phyloP scores from a whole-genome alignment of 2,888 invertebrate genomes.

The Crossocerus cetratus region DNA sequence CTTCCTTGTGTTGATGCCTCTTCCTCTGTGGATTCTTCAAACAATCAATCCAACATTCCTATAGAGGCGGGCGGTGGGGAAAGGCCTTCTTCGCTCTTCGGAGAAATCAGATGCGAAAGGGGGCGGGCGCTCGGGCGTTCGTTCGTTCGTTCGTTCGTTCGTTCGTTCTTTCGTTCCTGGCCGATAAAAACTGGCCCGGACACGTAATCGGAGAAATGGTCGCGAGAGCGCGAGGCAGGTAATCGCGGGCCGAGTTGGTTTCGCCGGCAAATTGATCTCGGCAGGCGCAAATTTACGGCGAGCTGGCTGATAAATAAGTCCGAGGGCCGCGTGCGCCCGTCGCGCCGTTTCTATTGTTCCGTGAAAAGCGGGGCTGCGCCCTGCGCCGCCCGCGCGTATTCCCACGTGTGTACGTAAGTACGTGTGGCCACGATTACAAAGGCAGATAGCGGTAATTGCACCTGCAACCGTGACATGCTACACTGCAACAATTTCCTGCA shows the following conservation, averaged over 20 bases:
- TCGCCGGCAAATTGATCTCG: constrained; percentile 57
- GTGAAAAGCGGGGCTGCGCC: constrained; percentile 49
- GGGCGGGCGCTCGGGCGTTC: constrained; percentile 10
- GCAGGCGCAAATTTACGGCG: constrained; percentile 51
- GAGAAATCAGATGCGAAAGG: background rate
- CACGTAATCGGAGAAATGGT: constrained; percentile 50
- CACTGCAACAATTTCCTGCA: constrained; percentile 57
- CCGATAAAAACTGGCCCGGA: constrained; percentile 20
- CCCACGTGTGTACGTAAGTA: background rate
- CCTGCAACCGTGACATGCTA: constrained; percentile 58
- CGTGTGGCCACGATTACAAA: constrained; percentile 49
- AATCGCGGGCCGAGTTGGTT: constrained; percentile 45
- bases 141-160: too few relatives aligned
- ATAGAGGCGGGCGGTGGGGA: too few relatives aligned
- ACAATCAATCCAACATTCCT: too few relatives aligned
- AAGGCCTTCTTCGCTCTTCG: too few relatives aligned
- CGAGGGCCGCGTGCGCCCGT: constrained; percentile 10
- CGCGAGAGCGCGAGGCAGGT: constrained; percentile 28
- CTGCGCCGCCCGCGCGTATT: background rate
- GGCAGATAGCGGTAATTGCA: constrained; percentile 57
- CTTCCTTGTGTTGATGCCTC: too few relatives aligned
- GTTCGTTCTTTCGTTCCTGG: too few relatives aligned
- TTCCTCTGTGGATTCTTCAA: too few relatives aligned
- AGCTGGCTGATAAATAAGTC: constrained; percentile 55
- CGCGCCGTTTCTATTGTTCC: constrained; percentile 56